These are phyloP conservation scores for Tetramorium alpestre DNA, from an alignment of 1,140 invertebrate genomes.

Conservation along the genomic window DNA sequence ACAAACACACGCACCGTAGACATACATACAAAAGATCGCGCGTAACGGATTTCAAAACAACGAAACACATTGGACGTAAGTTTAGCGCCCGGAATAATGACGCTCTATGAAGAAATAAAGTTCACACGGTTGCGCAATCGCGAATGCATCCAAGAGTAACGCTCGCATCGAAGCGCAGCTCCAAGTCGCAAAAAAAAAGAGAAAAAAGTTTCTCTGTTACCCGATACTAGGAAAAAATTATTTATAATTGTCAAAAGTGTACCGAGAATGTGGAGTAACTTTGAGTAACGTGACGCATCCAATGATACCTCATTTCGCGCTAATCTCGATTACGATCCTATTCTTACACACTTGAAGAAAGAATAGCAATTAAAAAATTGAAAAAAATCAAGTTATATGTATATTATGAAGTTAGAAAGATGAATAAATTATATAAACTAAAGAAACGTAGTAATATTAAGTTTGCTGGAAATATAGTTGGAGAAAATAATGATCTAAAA, in stretches of 20 bases:
- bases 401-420: neutral
- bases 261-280: neutral
- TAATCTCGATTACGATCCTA: neutral
- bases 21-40: neutral
- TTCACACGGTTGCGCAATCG: slow-evolving; percentile 44
- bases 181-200: neutral
- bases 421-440: neutral
- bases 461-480: neutral
- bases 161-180: neutral
- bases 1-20: neutral
- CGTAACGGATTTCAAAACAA: slow-evolving; percentile 47
- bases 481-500: neutral
- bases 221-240: neutral
- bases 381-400: neutral
- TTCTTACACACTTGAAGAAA: neutral
- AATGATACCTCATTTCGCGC: neutral
- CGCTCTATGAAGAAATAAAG: slow-evolving; percentile 49
- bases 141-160: slow-evolving; percentile 44
- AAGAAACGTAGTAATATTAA: neutral
- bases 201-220: neutral
- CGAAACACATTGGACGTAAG: slow-evolving; percentile 17
- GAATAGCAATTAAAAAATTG: neutral
- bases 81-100: slow-evolving; percentile 46
- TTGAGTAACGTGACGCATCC: neutral
- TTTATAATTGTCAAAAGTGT: neutral